phyloP scores from a whole-genome alignment of 2,113 vertebrate genomes.

The Microcebus jonahi region DNA sequence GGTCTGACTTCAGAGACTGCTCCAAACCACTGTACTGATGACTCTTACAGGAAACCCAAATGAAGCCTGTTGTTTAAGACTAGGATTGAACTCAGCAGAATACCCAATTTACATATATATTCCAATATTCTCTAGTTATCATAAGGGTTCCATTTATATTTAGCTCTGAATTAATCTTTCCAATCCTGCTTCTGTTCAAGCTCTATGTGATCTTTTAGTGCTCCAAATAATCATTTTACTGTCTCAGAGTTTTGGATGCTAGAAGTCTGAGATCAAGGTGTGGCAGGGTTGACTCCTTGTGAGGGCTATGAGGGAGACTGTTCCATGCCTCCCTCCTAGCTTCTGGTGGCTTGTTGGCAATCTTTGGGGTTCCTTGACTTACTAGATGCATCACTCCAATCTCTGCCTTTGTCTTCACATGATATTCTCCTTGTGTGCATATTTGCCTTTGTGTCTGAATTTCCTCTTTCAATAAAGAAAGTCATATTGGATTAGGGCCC shows the following conservation, averaged over 20 bases:
- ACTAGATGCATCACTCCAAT: background rate
- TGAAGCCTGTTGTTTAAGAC: background rate
- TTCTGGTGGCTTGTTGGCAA: background rate
- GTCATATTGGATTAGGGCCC: background rate
- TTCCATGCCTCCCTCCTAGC: background rate
- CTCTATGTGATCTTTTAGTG: background rate
- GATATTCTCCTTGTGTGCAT: background rate
- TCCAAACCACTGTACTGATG: background rate
- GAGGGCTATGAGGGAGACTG: background rate
- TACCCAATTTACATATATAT: background rate
- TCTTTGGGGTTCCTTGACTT: background rate
- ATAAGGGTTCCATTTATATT: background rate
- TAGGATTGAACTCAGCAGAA: background rate
- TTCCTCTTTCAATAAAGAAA: background rate
- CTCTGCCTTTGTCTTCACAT: background rate
- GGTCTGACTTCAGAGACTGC: background rate
- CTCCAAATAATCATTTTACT: background rate
- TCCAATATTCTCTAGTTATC: background rate
- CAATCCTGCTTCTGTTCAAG: background rate
- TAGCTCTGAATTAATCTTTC: background rate
- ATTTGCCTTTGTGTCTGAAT: background rate
- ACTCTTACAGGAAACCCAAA: background rate
- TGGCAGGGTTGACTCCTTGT: background rate
- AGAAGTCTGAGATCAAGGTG: background rate
- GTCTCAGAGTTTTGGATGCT: background rate